Percentiles rank a stretch among this genome's conserved stretches.
Evolutionary conservation across 2,888 invertebrate genomes (phyloP).

Genomic region (Drepanosiphum platanoidis): DNA sequence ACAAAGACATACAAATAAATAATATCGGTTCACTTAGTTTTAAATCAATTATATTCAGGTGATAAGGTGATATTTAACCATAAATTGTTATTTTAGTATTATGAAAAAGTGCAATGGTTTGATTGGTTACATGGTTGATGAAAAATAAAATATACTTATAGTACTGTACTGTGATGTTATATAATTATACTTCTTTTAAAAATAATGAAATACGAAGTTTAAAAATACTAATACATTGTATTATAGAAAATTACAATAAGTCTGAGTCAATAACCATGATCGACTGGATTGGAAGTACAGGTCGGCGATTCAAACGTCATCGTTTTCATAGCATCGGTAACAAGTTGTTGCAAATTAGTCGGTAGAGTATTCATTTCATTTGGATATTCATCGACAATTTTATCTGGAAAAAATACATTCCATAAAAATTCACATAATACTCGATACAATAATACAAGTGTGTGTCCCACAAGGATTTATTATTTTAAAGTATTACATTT

Average conservation of each 20-base stretch:
- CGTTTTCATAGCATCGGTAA: slow-evolving; percentile 45
- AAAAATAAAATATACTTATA: slow-evolving; percentile 40
- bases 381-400: slow-evolving; percentile 44
- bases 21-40: neutral
- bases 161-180: neutral
- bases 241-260: neutral
- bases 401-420: slow-evolving; percentile 23
- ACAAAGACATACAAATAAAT: slow-evolving; percentile 33
- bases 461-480: too few species aligned
- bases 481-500: too few species aligned
- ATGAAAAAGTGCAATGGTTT: slow-evolving; percentile 23
- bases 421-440: too few species aligned
- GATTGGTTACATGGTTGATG: neutral
- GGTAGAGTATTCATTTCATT: slow-evolving; percentile 51
- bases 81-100: slow-evolving; percentile 11
- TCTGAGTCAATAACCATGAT: neutral
- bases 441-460: too few species aligned
- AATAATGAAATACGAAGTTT: neutral
- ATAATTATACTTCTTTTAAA: neutral
- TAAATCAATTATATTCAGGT: neutral
- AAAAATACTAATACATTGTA: neutral
- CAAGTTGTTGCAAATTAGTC: slow-evolving; percentile 52
- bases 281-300: neutral
- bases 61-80: neutral
- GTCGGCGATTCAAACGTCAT: neutral